Evolutionary conservation across 2,888 invertebrate genomes (phyloP), one percentile per base, ranked within the genome.

Genomic region (Callimorpha dominula): DNA sequence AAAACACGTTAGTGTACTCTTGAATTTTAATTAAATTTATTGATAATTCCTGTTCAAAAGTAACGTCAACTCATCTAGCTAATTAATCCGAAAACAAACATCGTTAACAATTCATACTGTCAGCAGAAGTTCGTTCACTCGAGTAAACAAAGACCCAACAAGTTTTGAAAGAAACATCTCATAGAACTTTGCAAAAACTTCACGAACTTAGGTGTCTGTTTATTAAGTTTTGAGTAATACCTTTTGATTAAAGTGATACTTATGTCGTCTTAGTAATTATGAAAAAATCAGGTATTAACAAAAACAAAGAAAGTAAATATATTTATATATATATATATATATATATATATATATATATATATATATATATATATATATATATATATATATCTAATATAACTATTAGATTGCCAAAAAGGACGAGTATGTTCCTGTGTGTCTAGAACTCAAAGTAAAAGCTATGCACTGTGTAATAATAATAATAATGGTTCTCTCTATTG

Each of bases 141-240:
- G 63, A 40, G 52, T 46, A 69, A 54, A 72, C 72, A 78, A 65
- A 65, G 68, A 65, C 64, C 42, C 17, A n/a, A 63, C 60, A 20
- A 72, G 68, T 70, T 75, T 71, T 75, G 65, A n/a, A 83, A 60
- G 70, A 81, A 79, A 79, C 50, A 70, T 71, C 71, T 77, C 65
- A 31, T 52, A 57, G 50, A 84, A 77, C 68, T 79, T 75, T 68
- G 43, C 43, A 11, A 43, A 74, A 81, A 79, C 72, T 72, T 62
- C 65, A 65, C 54, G 71, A 75, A 74, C 77, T 82, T 72, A 74
- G 64, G n/a, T 71, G 50, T 74, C 75, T 77, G 74, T 82, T 83
- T 78, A 76, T 81, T 81, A 57, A 83, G 81, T 84, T 81, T 78
- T 65, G 40, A 74, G 49, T 42, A 70, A 78, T 72, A 76, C 81